A percentile compares a stretch with the other conserved stretches of the same genome.
phyloP scores from a whole-genome alignment of 2,797 vertebrate species.

The Allobates femoralis region DNA sequence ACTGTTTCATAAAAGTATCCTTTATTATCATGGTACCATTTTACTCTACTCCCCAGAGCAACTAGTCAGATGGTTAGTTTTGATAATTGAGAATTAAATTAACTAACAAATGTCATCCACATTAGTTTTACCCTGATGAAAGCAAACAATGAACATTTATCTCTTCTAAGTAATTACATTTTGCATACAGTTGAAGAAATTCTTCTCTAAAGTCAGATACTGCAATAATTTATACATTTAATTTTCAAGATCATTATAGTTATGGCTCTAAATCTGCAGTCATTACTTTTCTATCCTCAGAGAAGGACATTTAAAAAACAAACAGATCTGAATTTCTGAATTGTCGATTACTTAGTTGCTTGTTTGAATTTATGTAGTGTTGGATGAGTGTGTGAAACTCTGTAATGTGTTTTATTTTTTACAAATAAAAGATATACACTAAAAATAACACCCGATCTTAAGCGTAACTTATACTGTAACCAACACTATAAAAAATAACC shows the following conservation, averaged over 20 bases:
- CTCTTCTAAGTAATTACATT: slow-evolving; percentile 6
- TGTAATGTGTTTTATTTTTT: not conserved
- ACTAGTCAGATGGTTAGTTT: not conserved
- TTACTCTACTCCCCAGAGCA: not conserved
- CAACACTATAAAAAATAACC: too few species aligned
- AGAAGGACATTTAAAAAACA: not conserved
- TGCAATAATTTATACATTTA: not conserved
- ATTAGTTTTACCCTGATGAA: not conserved
- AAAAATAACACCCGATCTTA: not conserved
- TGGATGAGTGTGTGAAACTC: not conserved
- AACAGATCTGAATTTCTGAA: not conserved
- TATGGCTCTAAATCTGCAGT: not conserved
- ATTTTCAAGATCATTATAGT: not conserved
- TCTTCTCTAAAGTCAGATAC: not conserved
- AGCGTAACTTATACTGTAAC: too few species aligned
- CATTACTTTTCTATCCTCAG: not conserved
- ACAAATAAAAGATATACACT: not conserved
- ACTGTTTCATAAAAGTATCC: not conserved
- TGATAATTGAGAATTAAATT: slow-evolving; percentile 18
- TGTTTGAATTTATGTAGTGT: not conserved
- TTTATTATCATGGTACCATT: not conserved
- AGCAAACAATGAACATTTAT: slow-evolving; percentile 19
- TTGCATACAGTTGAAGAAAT: slow-evolving; percentile 26
- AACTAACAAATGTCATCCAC: slow-evolving; percentile 8
- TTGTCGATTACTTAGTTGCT: not conserved